phyloP scores from a whole-genome alignment of 2,113 vertebrate species.

The Pelecanoides urinatrix region DNA sequence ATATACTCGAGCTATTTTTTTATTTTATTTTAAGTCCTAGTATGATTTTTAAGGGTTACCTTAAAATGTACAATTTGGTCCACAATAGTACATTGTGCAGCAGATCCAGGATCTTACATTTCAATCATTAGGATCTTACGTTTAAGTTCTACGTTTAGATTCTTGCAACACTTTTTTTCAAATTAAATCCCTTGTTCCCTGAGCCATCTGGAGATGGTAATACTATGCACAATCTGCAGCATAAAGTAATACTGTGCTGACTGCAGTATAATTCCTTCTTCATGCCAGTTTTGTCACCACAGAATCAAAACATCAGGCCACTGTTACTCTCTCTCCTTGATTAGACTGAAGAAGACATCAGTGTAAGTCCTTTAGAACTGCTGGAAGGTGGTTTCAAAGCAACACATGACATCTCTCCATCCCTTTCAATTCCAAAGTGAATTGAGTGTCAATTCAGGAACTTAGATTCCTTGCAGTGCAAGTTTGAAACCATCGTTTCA shows the following conservation, averaged over 20 bases:
- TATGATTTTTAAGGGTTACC: neutral
- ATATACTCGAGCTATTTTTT: neutral
- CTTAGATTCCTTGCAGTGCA: neutral
- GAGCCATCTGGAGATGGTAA: slow-evolving; percentile 32
- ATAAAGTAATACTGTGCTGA: neutral
- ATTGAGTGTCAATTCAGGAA: neutral
- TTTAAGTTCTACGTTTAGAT: neutral
- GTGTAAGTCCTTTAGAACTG: neutral
- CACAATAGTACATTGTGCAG: neutral
- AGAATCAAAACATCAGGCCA: neutral
- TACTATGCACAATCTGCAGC: neutral
- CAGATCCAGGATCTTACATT: neutral
- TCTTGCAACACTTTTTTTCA: neutral
- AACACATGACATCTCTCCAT: neutral
- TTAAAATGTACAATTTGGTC: neutral
- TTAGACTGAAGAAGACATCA: neutral
- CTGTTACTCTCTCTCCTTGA: neutral
- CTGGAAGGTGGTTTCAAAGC: neutral
- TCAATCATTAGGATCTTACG: neutral
- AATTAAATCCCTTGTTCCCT: slow-evolving; percentile 4
- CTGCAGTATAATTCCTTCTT: neutral
- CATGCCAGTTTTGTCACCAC: neutral
- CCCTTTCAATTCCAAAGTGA: neutral
- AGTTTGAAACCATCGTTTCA: neutral
- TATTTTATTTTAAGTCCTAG: neutral